Percentiles rank a stretch among this genome's conserved stretches.
These are phyloP conservation scores for Ochropleura plecta DNA, from an alignment of 2,888 invertebrate genomes.

Conservation along the genomic window DNA sequence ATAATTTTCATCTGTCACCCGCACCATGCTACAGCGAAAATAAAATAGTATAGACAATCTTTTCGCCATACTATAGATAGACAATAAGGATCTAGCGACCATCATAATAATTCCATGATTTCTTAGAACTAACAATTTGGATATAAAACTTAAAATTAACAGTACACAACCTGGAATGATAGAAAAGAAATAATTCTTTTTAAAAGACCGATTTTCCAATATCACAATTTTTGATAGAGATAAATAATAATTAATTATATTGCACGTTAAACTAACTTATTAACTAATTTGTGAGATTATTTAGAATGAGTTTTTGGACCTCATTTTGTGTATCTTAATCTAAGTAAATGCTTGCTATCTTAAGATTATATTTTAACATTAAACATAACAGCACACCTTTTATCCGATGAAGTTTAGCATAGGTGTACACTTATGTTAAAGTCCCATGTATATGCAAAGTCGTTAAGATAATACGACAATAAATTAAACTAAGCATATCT, in stretches of 20 bases:
- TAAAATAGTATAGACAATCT: too few species aligned
- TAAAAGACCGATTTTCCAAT: conserved; percentile 77
- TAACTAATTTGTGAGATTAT: conserved; percentile 70
- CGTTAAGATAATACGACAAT: too few species aligned
- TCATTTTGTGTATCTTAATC: conserved; percentile 6
- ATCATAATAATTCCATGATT: conserved; percentile 14
- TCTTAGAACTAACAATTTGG: conserved; percentile 37
- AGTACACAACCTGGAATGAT: conserved; percentile 83
- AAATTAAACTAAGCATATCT: too few species aligned
- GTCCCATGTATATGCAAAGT: background rate
- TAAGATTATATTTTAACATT: background rate
- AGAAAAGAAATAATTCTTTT: conserved; percentile 76
- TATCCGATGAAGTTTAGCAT: background rate
- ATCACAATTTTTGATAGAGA: conserved; percentile 77
- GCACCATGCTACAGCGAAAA: too few species aligned
- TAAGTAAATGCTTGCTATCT: conserved; percentile 46
- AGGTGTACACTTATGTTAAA: background rate
- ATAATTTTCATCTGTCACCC: too few species aligned
- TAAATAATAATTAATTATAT: conserved; percentile 63
- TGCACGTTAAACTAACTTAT: conserved; percentile 68
- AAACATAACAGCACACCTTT: background rate
- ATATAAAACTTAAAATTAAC: conserved; percentile 47
- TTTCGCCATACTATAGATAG: background rate
- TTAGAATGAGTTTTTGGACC: conserved; percentile 41
- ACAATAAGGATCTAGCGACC: background rate